Conservation (phyloP, 2,888 invertebrate genomes). For the Rotaria macrura region DNA sequence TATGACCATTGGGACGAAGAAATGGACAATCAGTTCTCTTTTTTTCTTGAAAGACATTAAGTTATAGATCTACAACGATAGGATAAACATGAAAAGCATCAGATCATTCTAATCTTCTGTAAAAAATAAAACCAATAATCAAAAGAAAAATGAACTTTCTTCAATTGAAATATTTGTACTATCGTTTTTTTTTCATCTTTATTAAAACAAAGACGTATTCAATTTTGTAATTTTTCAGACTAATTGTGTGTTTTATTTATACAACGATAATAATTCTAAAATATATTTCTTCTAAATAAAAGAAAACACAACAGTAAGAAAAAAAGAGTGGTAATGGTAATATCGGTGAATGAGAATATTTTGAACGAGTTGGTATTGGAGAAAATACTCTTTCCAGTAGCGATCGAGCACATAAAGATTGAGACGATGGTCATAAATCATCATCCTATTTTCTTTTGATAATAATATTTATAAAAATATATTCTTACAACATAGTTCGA, state of each 20-base stretch:
- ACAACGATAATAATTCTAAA: not conserved
- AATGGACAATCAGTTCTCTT: too few species aligned
- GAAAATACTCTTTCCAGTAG: not conserved
- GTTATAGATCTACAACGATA: too few species aligned
- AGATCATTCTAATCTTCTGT: too few species aligned
- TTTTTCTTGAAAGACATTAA: too few species aligned
- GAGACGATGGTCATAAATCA: not conserved
- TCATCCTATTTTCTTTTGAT: not conserved
- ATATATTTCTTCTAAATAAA: not conserved
- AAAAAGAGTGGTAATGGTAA: not conserved
- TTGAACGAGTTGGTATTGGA: not conserved
- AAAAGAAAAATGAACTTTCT: too few species aligned
- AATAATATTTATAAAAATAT: not conserved
- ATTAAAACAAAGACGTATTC: not conserved
- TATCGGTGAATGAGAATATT: not conserved
- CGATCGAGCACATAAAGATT: not conserved
- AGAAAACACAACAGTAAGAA: not conserved
- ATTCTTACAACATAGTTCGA: not conserved
- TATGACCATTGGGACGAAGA: too few species aligned
- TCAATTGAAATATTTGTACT: not conserved
- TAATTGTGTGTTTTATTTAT: not conserved
- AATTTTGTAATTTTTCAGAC: not conserved
- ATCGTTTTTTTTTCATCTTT: not conserved
- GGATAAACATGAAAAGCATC: too few species aligned
- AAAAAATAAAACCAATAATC: too few species aligned